These are phyloP conservation scores for Enteromius anoplus DNA, from an alignment of 2,797 vertebrate species.

Conservation along the genomic window DNA sequence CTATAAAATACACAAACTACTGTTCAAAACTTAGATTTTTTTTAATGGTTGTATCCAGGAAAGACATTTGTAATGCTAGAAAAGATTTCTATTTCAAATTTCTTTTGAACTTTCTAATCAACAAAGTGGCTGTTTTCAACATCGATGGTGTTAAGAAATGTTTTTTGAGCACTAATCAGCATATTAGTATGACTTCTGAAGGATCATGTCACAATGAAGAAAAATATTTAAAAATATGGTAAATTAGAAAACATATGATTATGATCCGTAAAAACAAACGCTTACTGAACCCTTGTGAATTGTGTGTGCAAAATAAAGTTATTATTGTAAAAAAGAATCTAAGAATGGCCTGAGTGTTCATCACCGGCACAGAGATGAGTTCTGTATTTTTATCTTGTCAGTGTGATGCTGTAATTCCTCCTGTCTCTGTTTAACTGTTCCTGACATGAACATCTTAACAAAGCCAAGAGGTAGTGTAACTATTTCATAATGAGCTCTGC, in stretches of 20 bases:
- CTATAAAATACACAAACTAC: not conserved
- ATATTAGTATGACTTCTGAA: not conserved
- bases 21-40: not conserved
- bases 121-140: not conserved
- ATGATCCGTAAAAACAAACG: not conserved
- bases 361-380: not conserved
- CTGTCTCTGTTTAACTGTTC: not conserved
- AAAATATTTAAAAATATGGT: too few relatives aligned
- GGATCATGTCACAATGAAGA: not conserved
- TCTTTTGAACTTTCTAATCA: not conserved
- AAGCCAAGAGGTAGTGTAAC: constrained; percentile 14
- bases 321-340: constrained; percentile 1
- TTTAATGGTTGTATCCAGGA: not conserved
- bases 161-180: not conserved
- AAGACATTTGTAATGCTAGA: not conserved
- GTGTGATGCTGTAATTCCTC: not conserved
- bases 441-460: not conserved
- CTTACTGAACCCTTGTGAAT: not conserved
- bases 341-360: not conserved
- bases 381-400: not conserved
- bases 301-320: not conserved
- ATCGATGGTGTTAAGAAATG: not conserved
- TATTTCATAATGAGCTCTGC: constrained; percentile 9
- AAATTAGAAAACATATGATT: not conserved
- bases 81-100: not conserved